phyloP scores from a whole-genome alignment of 2,797 vertebrate genomes.

The Scomberomorus guttatus region DNA sequence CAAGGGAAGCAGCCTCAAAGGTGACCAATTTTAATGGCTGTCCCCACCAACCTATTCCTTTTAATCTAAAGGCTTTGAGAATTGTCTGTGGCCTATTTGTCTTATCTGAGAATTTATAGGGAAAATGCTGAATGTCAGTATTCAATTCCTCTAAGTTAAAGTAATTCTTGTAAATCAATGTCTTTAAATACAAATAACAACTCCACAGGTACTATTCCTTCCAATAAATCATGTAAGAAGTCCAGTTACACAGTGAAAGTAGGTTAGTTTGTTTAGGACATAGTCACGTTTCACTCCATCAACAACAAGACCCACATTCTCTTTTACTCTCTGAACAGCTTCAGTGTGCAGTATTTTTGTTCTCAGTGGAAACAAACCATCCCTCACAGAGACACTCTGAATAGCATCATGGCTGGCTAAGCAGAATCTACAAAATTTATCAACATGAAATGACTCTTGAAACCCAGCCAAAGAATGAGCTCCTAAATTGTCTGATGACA shows the following conservation, averaged over 20 bases:
- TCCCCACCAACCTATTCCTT: too few relatives aligned
- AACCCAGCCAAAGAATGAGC: background rate
- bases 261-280: background rate
- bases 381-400: background rate
- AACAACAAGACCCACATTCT: background rate
- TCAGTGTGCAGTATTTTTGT: background rate
- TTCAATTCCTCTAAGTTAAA: background rate
- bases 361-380: background rate
- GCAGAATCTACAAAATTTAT: background rate
- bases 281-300: background rate
- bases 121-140: too few relatives aligned
- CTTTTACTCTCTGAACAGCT: background rate
- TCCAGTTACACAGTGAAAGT: background rate
- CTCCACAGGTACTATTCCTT: background rate
- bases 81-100: too few relatives aligned
- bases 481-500: background rate
- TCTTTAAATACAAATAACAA: background rate
- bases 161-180: background rate
- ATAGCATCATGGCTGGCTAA: background rate
- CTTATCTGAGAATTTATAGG: too few relatives aligned
- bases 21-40: too few relatives aligned
- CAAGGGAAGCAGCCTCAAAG: too few relatives aligned
- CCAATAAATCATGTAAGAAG: background rate
- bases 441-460: too few relatives aligned
- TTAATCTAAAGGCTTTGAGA: too few relatives aligned